These are phyloP conservation scores for Tokudaia tokunoshimensis DNA, from an alignment of 2,797 vertebrate genomes.

Conservation along the genomic window DNA sequence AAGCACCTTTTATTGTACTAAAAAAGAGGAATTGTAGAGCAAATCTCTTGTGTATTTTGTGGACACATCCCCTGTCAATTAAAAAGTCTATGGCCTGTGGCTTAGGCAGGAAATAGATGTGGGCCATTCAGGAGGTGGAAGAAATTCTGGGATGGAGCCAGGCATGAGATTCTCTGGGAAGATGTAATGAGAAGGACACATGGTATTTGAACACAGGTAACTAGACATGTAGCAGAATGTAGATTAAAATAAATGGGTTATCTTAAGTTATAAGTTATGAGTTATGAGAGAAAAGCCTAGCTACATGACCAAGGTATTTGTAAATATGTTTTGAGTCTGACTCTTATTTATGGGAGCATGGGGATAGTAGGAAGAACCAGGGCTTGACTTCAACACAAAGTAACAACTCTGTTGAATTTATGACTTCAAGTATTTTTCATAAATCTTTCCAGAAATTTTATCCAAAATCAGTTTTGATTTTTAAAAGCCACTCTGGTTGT, in stretches of 20 bases:
- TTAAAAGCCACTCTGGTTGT: background rate
- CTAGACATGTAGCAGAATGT: background rate
- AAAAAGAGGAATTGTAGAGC: no score
- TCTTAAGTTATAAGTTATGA: no score
- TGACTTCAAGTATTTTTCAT: background rate
- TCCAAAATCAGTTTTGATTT: slow-evolving; percentile 42
- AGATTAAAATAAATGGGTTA: background rate
- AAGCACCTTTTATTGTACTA: no score
- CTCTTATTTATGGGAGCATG: background rate
- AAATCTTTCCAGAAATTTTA: background rate
- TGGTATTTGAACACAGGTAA: background rate
- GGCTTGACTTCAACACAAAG: background rate
- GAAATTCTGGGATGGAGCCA: background rate
- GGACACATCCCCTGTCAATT: background rate
- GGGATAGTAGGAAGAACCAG: background rate
- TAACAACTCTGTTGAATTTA: background rate
- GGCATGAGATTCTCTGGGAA: background rate
- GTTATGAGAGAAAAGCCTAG: background rate
- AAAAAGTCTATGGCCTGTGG: background rate
- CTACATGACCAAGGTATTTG: background rate
- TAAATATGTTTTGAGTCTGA: background rate
- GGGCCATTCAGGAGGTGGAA: background rate
- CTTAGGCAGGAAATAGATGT: background rate
- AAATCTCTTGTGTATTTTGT: no score
- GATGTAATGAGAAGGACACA: background rate